These are phyloP conservation scores for Bacillus rossius DNA, from an alignment of 1,140 invertebrate genomes.

Conservation along the genomic window DNA sequence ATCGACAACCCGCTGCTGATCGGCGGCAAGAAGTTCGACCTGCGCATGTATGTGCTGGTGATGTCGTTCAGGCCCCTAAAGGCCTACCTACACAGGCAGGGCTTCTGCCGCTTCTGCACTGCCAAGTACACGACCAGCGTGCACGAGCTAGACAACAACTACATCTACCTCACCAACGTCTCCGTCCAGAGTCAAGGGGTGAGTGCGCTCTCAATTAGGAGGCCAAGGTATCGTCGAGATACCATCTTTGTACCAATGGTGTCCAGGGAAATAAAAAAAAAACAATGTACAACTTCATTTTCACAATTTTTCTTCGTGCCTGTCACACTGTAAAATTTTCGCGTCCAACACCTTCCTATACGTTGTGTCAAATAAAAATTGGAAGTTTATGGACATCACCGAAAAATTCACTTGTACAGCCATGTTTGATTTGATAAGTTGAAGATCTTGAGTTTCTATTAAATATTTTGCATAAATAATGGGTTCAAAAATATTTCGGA, in stretches of 20 bases:
- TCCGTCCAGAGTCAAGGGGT: slow-evolving; percentile 85
- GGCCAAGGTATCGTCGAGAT: no score
- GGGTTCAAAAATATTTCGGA: no score
- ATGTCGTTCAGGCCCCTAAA: slow-evolving; percentile 81
- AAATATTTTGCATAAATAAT: no score
- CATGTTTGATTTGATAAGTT: no score
- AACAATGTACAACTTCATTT: no score
- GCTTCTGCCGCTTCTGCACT: slow-evolving; percentile 83
- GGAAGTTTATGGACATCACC: not conserved
- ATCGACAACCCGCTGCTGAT: slow-evolving; percentile 81
- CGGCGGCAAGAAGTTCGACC: slow-evolving; percentile 86
- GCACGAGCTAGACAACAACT: slow-evolving; percentile 77
- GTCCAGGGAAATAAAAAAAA: no score
- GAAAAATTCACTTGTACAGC: not conserved
- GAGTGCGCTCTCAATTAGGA: no score
- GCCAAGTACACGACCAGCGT: slow-evolving; percentile 67
- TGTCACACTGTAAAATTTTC: no score
- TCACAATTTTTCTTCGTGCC: no score
- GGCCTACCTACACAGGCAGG: slow-evolving; percentile 66
- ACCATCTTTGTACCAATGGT: not conserved
- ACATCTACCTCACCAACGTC: slow-evolving; percentile 83
- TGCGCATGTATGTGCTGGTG: slow-evolving; percentile 77
- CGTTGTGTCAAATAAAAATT: not conserved
- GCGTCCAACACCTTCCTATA: no score
- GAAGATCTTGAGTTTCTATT: no score